Evolutionary conservation across 1,140 invertebrate genomes (phyloP).

Genomic region (Linepithema humile): DNA sequence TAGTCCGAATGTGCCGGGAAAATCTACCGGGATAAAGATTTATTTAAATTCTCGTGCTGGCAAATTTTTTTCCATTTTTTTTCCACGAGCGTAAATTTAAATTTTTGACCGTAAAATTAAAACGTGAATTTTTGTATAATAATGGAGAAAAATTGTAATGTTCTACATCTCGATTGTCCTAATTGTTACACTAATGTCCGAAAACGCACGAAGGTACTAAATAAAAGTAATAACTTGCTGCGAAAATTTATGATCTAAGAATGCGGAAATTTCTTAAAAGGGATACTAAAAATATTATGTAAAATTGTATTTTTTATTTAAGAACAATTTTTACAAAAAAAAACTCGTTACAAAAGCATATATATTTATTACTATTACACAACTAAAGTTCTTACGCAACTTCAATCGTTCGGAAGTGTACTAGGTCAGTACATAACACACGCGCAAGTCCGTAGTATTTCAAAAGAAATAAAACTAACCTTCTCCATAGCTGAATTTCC

Average conservation of each 20-base stretch:
- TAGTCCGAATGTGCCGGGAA: not conserved
- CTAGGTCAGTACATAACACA: conserved; percentile 27
- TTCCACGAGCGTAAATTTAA: no score
- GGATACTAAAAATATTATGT: not conserved
- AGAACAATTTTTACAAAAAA: not conserved
- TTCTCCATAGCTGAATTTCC: conserved; percentile 7
- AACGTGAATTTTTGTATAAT: not conserved
- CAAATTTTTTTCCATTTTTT: not conserved
- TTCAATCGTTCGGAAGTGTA: not conserved
- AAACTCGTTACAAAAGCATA: not conserved
- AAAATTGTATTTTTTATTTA: not conserved
- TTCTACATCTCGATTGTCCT: not conserved
- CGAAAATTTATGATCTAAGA: not conserved
- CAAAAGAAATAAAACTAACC: conserved; percentile 20
- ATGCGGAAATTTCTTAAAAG: not conserved
- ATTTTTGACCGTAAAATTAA: no score
- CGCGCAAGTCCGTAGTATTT: not conserved
- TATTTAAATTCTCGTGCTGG: not conserved
- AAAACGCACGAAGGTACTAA: not conserved
- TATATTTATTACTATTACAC: not conserved
- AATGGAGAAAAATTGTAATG: not conserved
- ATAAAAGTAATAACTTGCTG: not conserved
- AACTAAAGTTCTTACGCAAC: not conserved
- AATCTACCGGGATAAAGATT: not conserved
- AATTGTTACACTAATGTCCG: not conserved